Conservation (phyloP, 1,140 invertebrate genomes). For the Drosophila gunungcola region DNA sequence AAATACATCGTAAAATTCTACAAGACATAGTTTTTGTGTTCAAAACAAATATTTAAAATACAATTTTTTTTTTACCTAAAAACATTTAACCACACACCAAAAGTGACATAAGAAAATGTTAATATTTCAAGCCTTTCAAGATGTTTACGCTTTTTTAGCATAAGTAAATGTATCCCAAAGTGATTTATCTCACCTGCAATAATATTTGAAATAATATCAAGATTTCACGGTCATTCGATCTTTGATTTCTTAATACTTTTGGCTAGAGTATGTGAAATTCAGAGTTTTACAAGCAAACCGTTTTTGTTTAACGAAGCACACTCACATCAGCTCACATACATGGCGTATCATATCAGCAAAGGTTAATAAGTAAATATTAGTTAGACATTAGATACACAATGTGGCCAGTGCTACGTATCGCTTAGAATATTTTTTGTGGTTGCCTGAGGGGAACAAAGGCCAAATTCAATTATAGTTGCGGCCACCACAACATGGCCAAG, state of each 20-base stretch:
- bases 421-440: slow-evolving; percentile 34
- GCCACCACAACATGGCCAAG: slow-evolving; percentile 33
- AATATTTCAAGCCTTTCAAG: too few species aligned
- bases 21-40: too few species aligned
- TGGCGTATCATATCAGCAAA: slow-evolving; percentile 54
- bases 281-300: slow-evolving; percentile 1
- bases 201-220: slow-evolving; percentile 1
- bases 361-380: slow-evolving; percentile 81
- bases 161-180: not conserved
- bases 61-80: too few species aligned
- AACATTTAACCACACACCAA: too few species aligned
- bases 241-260: not conserved
- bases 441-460: slow-evolving; percentile 39
- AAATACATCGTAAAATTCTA: not conserved
- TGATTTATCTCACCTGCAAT: slow-evolving; percentile 1
- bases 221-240: not conserved
- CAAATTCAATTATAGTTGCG: slow-evolving; percentile 60
- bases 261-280: slow-evolving; percentile 51
- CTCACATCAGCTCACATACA: slow-evolving; percentile 15
- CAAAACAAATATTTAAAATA: too few species aligned
- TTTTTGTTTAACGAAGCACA: slow-evolving; percentile 14
- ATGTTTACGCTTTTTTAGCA: slow-evolving; percentile 2
- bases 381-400: slow-evolving; percentile 71
- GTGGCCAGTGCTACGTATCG: slow-evolving; percentile 43
- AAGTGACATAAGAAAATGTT: too few species aligned